These are phyloP conservation scores for Eupithecia insigniata DNA, from an alignment of 2,888 invertebrate species.

Conservation along the genomic window DNA sequence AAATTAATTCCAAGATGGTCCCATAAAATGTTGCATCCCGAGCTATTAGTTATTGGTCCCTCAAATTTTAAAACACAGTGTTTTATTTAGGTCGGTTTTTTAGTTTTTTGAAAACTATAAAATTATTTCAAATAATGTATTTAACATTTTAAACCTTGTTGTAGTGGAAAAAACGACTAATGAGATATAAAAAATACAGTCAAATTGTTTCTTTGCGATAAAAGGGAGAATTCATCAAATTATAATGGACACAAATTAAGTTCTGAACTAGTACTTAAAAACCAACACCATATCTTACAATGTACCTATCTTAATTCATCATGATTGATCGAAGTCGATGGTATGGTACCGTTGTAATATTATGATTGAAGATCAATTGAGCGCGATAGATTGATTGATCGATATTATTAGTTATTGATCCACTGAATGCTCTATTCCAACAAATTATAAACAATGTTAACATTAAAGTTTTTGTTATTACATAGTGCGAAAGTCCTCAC, in stretches of 20 bases:
- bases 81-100: no score
- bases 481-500: no score
- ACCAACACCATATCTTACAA: not conserved
- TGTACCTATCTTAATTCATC: constrained; percentile 4
- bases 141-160: no score
- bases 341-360: constrained; percentile 35
- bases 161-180: no score
- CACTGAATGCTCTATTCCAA: not conserved
- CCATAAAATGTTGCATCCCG: no score
- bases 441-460: not conserved
- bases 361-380: constrained; percentile 35
- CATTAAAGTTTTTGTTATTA: no score
- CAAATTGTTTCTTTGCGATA: not conserved
- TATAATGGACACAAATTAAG: not conserved
- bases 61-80: no score
- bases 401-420: constrained; percentile 15
- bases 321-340: constrained; percentile 18
- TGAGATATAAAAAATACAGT: no score
- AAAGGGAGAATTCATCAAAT: not conserved
- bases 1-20: no score
- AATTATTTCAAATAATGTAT: no score
- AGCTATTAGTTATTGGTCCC: no score
- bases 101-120: no score
- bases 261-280: not conserved
- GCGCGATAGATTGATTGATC: constrained; percentile 40